Evolutionary conservation across 2,888 invertebrate species (phyloP).

Genomic region (Polymixis lichenea): DNA sequence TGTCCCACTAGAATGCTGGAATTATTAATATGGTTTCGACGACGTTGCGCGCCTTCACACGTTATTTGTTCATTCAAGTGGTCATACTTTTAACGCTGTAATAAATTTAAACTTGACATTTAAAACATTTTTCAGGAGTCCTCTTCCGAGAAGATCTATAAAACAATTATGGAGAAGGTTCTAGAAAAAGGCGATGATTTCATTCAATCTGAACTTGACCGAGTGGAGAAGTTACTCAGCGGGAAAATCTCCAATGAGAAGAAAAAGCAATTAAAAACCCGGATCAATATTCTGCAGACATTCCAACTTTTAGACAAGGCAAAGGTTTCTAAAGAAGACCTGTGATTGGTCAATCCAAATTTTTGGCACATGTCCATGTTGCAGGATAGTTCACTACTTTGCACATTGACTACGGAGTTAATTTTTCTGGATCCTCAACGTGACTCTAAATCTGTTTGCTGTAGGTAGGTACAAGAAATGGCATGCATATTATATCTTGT

Average conservation of each 20-base stretch:
- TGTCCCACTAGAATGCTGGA: neutral
- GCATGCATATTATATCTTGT: too few species aligned
- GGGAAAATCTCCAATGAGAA: slow-evolving; percentile 96
- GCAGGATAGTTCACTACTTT: neutral
- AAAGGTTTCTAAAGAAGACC: slow-evolving; percentile 76
- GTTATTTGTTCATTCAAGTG: neutral
- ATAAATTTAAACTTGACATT: neutral
- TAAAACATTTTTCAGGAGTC: slow-evolving; percentile 84
- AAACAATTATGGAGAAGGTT: slow-evolving; percentile 95
- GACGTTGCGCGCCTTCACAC: neutral
- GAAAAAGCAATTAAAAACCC: slow-evolving; percentile 93
- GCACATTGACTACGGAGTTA: neutral
- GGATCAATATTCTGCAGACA: slow-evolving; percentile 96
- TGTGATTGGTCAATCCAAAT: slow-evolving; percentile 70
- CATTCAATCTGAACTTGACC: slow-evolving; percentile 93
- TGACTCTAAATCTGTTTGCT: neutral
- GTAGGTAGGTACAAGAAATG: too few species aligned
- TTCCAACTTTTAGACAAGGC: slow-evolving; percentile 87
- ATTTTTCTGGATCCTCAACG: neutral
- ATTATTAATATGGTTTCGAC: neutral
- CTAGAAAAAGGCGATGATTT: slow-evolving; percentile 95
- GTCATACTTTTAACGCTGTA: neutral
- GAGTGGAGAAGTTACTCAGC: slow-evolving; percentile 94
- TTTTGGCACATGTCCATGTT: neutral
- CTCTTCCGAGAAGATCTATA: slow-evolving; percentile 93